phyloP scores from a whole-genome alignment of 2,797 vertebrate genomes.

The Mastacembelus armatus region DNA sequence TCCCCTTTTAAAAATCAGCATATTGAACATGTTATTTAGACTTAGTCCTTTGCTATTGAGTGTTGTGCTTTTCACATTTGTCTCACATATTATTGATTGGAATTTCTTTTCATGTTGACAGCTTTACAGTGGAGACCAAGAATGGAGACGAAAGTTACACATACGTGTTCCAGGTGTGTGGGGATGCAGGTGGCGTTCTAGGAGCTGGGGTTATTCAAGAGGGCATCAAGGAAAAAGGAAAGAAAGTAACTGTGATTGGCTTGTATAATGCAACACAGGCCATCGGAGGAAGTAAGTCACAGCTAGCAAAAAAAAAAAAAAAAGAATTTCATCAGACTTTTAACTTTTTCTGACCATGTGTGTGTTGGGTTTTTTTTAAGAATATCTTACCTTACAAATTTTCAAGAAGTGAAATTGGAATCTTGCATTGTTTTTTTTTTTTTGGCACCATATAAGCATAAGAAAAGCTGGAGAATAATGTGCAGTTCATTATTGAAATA shows the following conservation, averaged over 20 bases:
- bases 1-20: not conserved
- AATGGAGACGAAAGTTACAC: slow-evolving; percentile 73
- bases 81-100: slow-evolving; percentile 8
- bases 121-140: slow-evolving; percentile 53
- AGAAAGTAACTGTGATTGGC: slow-evolving; percentile 81
- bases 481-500: not conserved
- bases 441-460: not conserved
- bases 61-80: not conserved
- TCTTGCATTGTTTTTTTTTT: not conserved
- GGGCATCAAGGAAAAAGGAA: slow-evolving; percentile 18
- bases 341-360: too few species aligned
- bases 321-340: not conserved
- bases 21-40: not conserved
- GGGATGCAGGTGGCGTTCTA: slow-evolving; percentile 78
- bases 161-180: slow-evolving; percentile 91
- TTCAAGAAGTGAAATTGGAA: not conserved
- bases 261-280: slow-evolving; percentile 85
- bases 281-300: slow-evolving; percentile 91
- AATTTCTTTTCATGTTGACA: slow-evolving; percentile 47
- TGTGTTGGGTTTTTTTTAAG: not conserved
- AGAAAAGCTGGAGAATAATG: not conserved
- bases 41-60: not conserved
- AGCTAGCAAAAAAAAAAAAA: not conserved
- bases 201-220: slow-evolving; percentile 89
- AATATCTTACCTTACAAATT: not conserved